Evolutionary conservation across 2,888 invertebrate species (phyloP).

Genomic region (Mactromeris polynyma): DNA sequence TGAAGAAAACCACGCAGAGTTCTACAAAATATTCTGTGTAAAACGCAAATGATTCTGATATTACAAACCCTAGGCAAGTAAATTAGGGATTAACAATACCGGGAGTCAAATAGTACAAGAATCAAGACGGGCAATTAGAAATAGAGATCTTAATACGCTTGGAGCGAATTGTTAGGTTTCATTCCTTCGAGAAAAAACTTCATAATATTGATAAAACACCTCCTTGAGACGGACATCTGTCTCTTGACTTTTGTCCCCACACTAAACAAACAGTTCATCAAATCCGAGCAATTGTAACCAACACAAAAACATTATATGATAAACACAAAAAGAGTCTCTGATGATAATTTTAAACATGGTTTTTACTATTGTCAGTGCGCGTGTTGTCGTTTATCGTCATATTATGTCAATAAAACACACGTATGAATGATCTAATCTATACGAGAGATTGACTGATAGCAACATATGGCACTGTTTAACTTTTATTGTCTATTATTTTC

Average conservation of each 20-base stretch:
- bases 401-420: conserved; percentile 2
- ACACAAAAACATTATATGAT: background rate
- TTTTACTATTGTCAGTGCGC: background rate
- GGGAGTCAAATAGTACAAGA: background rate
- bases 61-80: background rate
- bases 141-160: background rate
- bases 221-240: conserved; percentile 8
- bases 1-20: background rate
- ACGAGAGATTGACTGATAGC: background rate
- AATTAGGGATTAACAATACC: background rate
- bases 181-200: background rate
- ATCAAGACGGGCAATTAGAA: background rate
- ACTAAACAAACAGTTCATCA: background rate
- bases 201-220: conserved; percentile 13
- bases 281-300: background rate
- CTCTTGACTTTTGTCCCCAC: background rate
- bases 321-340: background rate
- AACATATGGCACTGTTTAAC: background rate
- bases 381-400: background rate
- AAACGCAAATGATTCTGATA: background rate
- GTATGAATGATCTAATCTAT: background rate
- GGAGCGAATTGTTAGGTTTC: conserved; percentile 19
- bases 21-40: background rate
- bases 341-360: background rate
- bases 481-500: background rate